Evolutionary conservation across 2,888 invertebrate genomes (phyloP), one percentile per base, ranked within the genome.

Genomic region (Nemurella pictetii): DNA sequence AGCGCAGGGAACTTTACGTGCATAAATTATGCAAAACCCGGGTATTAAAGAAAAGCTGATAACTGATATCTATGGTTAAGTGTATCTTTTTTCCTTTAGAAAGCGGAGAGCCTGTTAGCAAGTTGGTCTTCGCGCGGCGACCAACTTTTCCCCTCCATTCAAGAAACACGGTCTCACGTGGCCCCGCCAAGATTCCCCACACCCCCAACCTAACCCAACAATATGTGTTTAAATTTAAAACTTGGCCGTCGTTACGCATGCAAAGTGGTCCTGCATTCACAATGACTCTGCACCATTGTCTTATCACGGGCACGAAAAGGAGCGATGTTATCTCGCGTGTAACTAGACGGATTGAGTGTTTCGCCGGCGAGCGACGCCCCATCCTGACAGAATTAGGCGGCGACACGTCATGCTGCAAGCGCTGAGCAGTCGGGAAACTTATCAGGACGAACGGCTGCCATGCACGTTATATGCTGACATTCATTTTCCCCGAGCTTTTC

Each of bases 31-130:
- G 80, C 80, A 80, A 80, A 80, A 80, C 36, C 35, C 80, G 12
- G 32, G 80, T 80, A 35, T 80, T 4, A 80, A 35, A 80, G 35
- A 26, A 35, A 80, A 80, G 80, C 80, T 80, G 80, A 80, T 80
- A 80, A 80, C 80, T 80, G 80, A 80, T 80, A 80, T 80, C 80
- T 80, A 35, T 35, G 80, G 80, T 35, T 80, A 35, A 80, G 80
- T 80, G 80, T 32, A 80, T 80, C 35, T 80, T 35, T 35, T 80
- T 80, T 25, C 32, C 12, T 32, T 32, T 9, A 27, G 78, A 30
- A 55, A 78, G 78, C 78, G 55, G 29, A 35, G 35, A 80, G 35
- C 80, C 35, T 80, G 36, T 35, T 80, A 80, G 32, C 35, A 35
- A 80, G 28, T 75, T 28, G 28, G 75, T 27, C 28, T n/a, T 75